Conservation (phyloP, 2,113 vertebrate genomes). For the Neodon shergylaensis region DNA sequence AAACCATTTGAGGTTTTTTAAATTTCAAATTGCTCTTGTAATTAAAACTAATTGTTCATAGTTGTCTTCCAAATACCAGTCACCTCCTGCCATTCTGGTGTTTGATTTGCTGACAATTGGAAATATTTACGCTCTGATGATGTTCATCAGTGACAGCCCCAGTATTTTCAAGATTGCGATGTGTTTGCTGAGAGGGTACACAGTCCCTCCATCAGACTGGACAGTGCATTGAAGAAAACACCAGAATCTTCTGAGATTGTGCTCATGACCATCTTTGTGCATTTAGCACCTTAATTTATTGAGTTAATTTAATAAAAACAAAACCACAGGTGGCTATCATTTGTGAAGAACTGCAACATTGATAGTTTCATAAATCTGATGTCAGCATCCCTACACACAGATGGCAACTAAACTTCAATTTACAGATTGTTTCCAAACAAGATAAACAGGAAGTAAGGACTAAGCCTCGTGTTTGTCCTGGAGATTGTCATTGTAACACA, state of each 20-base stretch:
- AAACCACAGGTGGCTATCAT: background rate
- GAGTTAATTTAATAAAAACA: constrained; percentile 36
- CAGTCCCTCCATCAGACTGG: background rate
- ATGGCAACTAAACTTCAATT: background rate
- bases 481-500: background rate
- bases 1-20: constrained; percentile 55
- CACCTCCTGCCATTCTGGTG: constrained; percentile 42
- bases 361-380: background rate
- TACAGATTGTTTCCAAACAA: background rate
- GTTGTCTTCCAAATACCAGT: constrained; percentile 67
- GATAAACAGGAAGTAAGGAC: background rate
- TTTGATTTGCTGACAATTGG: constrained; percentile 63
- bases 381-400: background rate
- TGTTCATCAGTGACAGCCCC: constrained; percentile 57
- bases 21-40: constrained; percentile 63
- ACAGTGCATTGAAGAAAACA: background rate
- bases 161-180: constrained; percentile 19
- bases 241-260: background rate
- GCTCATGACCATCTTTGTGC: background rate
- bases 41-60: constrained; percentile 39
- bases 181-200: background rate
- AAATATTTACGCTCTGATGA: constrained; percentile 66
- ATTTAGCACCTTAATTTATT: background rate
- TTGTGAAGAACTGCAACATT: background rate
- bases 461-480: background rate